Percentiles rank a stretch among this genome's conserved stretches.
phyloP scores from a whole-genome alignment of 2,888 invertebrate genomes.

The Artemia sinica region DNA sequence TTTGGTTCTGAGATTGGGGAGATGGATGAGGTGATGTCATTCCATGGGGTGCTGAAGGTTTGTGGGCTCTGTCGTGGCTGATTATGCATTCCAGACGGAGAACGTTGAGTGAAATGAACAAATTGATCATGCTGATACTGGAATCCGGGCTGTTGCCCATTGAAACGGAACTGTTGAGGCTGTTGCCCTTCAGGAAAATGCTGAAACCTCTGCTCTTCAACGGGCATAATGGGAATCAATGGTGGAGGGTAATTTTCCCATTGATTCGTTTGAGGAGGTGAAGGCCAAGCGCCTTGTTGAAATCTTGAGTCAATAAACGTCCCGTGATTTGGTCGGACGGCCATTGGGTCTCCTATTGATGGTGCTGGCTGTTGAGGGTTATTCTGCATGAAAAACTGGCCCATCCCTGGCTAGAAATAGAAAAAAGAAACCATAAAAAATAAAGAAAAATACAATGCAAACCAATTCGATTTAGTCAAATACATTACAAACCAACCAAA shows the following conservation, averaged over 20 bases:
- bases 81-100: background rate
- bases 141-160: background rate
- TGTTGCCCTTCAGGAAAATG: conserved; percentile 1
- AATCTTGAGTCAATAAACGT: background rate
- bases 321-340: conserved; percentile 9
- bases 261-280: background rate
- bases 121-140: conserved; percentile 5
- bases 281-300: conserved; percentile 4
- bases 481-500: too few species aligned
- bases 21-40: conserved; percentile 4
- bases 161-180: background rate
- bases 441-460: too few species aligned
- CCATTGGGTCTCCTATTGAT: background rate
- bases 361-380: background rate
- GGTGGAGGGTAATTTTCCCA: background rate
- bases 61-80: conserved; percentile 10
- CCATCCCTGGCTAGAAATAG: background rate
- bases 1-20: background rate
- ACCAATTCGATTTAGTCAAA: too few species aligned
- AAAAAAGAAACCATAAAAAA: background rate
- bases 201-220: conserved; percentile 1
- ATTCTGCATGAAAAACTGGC: background rate
- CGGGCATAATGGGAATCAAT: background rate
- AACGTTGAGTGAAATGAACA: conserved; percentile 1
- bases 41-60: conserved; percentile 4